Base-by-base conservation (phyloP, 2,797 vertebrate genomes). In the Lateolabrax maculatus region DNA sequence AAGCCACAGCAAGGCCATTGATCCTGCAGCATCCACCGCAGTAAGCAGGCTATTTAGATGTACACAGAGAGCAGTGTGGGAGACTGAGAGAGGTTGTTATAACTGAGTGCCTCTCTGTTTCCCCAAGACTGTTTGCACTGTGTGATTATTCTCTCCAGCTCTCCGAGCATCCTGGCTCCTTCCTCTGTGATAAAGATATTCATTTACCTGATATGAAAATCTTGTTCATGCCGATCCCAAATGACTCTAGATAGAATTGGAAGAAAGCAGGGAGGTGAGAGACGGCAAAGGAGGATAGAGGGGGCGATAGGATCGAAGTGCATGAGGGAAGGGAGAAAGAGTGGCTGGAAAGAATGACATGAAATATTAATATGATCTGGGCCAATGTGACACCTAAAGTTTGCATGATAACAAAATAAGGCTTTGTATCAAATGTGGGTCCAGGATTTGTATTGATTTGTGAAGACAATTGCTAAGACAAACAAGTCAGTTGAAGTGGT, bases 201-300 rank as follows among this genome's bases (percentile, higher is more conserved):
- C 84, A 94, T 93, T 94, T 92, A 92, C 89, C 91, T 89, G 89
- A 94, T 94, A 94, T 91, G 93, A 93, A 93, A 90, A 89, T 93
- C 90, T 90, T 93, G 90, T 92, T 94, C 90, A 73, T 37, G 82
- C 86, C 57, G 81, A 88, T 93, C 88, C 90, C 90, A 90, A 93
- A 90, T 93, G 90, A 94, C 90, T 90, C 76, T 23, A 57, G 84
- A 90, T 73, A 85, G 86, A 84, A 46, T 73, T 37, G 80, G 81
- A 83, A 80, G 75, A 76, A 81, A 75, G 60, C 44, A 13, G 72
- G 67, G 79, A 83, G 82, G 84, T 27, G 83, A 71, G 79, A 77
- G 36, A 25, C 31, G 10, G 71, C 36, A n/a, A 75, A 15, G 44
- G 56, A 83, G 60, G 60, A 36, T 23, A 23, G 68, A 62, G 49